Evolutionary conservation across 2,113 vertebrate species (phyloP).

Genomic region (Podocnemis expansa): DNA sequence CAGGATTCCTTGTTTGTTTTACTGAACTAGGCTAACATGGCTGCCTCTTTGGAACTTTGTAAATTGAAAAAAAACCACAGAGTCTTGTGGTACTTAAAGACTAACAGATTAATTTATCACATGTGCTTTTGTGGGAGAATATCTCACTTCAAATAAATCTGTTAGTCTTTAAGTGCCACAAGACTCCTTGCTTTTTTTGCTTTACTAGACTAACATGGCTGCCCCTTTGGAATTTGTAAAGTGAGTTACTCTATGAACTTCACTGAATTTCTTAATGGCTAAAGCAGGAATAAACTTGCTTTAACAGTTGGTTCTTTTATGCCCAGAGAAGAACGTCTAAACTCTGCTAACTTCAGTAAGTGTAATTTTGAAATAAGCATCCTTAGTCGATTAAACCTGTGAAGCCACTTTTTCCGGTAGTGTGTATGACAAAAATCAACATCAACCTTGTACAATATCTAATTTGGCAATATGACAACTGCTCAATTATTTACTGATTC

Average conservation of each 20-base stretch:
- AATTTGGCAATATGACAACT: not conserved
- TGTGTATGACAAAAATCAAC: not conserved
- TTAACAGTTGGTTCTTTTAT: not conserved
- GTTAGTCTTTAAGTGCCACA: no score
- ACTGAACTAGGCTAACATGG: no score
- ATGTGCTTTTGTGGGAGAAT: no score
- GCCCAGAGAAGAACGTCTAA: not conserved
- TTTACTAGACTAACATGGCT: no score
- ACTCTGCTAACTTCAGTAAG: not conserved
- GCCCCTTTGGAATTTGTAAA: no score
- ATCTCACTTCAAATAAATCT: no score
- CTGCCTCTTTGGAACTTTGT: no score
- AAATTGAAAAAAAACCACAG: no score
- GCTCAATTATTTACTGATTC: not conserved
- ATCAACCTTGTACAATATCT: not conserved
- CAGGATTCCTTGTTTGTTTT: no score
- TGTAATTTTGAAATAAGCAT: not conserved
- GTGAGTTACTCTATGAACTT: not conserved
- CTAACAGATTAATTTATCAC: no score
- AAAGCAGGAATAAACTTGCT: not conserved
- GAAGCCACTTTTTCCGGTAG: not conserved
- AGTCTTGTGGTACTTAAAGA: no score
- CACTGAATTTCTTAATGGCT: rapidly evolving
- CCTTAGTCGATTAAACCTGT: not conserved
- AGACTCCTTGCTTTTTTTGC: no score